Conservation (phyloP, 1,140 invertebrate species). For the Pseudachorutes palmiensis region DNA sequence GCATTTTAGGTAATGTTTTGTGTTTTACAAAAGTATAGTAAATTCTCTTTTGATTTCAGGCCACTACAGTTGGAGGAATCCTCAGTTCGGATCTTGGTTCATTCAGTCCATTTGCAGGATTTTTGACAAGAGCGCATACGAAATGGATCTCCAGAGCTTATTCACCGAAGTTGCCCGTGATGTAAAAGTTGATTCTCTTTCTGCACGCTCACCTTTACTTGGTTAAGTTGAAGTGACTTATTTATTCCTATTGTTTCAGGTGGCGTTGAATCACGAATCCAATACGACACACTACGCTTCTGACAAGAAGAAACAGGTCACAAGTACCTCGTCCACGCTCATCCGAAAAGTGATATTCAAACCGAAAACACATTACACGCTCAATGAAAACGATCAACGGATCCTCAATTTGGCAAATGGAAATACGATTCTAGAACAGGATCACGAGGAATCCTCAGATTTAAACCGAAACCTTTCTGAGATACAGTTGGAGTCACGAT, state of each 20-base stretch:
- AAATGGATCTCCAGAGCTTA: constrained; percentile 53
- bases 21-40: background rate
- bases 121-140: constrained; percentile 44
- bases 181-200: constrained; percentile 24
- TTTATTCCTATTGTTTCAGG: constrained; percentile 36
- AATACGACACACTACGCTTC: constrained; percentile 46
- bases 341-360: constrained; percentile 53
- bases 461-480: too few relatives aligned
- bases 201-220: background rate
- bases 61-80: constrained; percentile 61
- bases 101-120: constrained; percentile 56
- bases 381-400: constrained; percentile 4
- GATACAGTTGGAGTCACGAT: background rate
- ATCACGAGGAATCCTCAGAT: too few relatives aligned
- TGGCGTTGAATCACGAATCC: constrained; percentile 55
- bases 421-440: constrained; percentile 1
- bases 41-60: constrained; percentile 45
- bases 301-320: constrained; percentile 60
- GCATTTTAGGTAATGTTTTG: constrained; percentile 7
- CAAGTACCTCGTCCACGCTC: constrained; percentile 57
- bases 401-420: constrained; percentile 1
- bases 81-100: constrained; percentile 59
- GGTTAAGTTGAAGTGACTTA: too few relatives aligned
- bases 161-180: constrained; percentile 56
- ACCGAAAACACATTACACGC: constrained; percentile 34